A percentile compares a stretch with the other conserved stretches of the same genome.
Conservation (phyloP, 2,797 vertebrate genomes). For the Australoheros facetus region DNA sequence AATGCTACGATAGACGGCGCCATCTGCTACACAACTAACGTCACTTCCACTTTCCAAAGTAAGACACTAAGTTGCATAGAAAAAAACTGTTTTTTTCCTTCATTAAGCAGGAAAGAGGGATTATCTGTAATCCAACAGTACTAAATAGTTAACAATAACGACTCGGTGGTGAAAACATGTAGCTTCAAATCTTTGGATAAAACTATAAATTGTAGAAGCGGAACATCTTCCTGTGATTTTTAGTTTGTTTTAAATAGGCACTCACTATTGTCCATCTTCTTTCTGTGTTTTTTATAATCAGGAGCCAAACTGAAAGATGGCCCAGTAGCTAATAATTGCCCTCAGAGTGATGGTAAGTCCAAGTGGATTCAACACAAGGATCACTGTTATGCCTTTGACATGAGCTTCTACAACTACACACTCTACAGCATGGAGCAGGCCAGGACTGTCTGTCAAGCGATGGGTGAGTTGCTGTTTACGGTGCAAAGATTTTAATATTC, state of each 20-base stretch:
- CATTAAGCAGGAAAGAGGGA: background rate
- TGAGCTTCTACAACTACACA: slow-evolving; percentile 85
- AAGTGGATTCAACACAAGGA: slow-evolving; percentile 87
- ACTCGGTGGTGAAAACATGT: background rate
- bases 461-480: slow-evolving; percentile 78
- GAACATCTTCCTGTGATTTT: background rate
- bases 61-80: slow-evolving; percentile 26
- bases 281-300: slow-evolving; percentile 44
- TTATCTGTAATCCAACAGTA: background rate
- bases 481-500: background rate
- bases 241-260: background rate
- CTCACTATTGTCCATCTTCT: background rate
- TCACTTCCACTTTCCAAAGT: slow-evolving; percentile 67
- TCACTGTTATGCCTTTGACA: slow-evolving; percentile 88
- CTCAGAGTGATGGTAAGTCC: slow-evolving; percentile 61
- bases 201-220: background rate
- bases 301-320: slow-evolving; percentile 55
- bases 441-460: slow-evolving; percentile 80
- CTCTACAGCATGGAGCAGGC: slow-evolving; percentile 83
- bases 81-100: background rate
- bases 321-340: slow-evolving; percentile 73
- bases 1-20: slow-evolving; percentile 82
- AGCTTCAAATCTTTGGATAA: background rate
- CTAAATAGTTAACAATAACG: background rate
- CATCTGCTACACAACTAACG: slow-evolving; percentile 86